Percentiles rank a stretch among this genome's conserved stretches.
phyloP scores from a whole-genome alignment of 2,113 vertebrate species.

The Leucopternis melanops region DNA sequence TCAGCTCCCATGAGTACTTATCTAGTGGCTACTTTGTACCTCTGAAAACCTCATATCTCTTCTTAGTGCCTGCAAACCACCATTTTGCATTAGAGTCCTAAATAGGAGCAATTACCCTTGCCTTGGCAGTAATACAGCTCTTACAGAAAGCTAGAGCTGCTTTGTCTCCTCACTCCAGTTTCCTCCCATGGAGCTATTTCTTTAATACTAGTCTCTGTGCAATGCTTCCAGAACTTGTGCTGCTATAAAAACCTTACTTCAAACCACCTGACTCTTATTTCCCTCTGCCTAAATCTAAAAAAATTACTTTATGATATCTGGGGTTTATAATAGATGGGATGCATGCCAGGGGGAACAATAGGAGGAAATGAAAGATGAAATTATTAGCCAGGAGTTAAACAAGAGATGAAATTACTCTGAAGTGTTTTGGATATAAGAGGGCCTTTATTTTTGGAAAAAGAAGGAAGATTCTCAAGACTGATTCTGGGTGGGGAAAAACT shows the following conservation, averaged over 20 bases:
- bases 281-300: constrained; percentile 40
- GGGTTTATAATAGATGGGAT: constrained; percentile 63
- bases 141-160: not conserved
- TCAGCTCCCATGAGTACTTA: not conserved
- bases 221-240: constrained; percentile 6
- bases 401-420: constrained; percentile 56
- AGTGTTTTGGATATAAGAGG: not conserved
- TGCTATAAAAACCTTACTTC: constrained; percentile 31
- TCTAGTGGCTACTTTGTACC: not conserved
- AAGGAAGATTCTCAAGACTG: constrained; percentile 8
- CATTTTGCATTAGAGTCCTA: not conserved
- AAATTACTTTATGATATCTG: constrained; percentile 59
- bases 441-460: not conserved
- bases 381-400: constrained; percentile 48
- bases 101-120: not conserved
- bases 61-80: not conserved
- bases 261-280: constrained; percentile 64
- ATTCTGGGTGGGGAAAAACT: not conserved
- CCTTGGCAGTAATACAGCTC: not conserved
- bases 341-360: constrained; percentile 51
- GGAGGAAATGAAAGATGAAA: constrained; percentile 65
- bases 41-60: not conserved
- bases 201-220: not conserved
- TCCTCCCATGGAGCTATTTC: not conserved
- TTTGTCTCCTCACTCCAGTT: constrained; percentile 10